Percentiles rank a stretch among this genome's conserved stretches.
Conservation (phyloP, 2,113 vertebrate species). For the Glaucomys volans region DNA sequence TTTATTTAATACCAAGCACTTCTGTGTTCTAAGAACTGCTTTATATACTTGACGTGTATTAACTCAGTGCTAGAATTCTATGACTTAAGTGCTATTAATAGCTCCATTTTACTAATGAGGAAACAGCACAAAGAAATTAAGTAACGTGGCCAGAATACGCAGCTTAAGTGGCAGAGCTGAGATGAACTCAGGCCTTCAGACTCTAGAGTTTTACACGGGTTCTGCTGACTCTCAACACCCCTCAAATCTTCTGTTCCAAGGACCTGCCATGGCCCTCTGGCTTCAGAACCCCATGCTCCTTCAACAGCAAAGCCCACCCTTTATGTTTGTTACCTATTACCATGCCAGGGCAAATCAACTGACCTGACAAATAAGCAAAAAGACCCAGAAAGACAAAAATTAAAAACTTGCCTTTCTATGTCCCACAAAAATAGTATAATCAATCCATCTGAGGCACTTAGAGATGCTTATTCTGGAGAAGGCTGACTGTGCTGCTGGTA, state of each 20-base stretch:
- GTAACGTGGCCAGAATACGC: not conserved
- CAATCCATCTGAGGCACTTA: fast-evolving
- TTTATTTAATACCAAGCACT: not conserved
- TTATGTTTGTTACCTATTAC: not conserved
- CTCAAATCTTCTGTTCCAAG: not conserved
- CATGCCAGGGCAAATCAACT: too few species aligned
- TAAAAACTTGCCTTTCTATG: fast-evolving
- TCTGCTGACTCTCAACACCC: not conserved
- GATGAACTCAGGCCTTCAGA: not conserved
- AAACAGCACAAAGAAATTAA: not conserved
- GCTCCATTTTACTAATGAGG: not conserved
- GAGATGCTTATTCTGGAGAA: not conserved
- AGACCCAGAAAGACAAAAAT: not conserved
- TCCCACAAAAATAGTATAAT: not conserved
- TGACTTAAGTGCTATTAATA: not conserved
- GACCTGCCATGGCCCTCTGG: not conserved
- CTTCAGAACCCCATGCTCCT: not conserved
- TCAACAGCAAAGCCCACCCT: not conserved
- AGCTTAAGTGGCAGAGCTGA: not conserved
- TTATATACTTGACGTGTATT: not conserved
- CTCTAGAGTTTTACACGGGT: too few species aligned
- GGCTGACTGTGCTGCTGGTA: not conserved
- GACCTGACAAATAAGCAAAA: not conserved
- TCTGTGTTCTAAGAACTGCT: not conserved
- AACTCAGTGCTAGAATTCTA: not conserved